Base-by-base conservation (phyloP, 2,797 vertebrate genomes). In the Phrynocephalus forsythii region DNA sequence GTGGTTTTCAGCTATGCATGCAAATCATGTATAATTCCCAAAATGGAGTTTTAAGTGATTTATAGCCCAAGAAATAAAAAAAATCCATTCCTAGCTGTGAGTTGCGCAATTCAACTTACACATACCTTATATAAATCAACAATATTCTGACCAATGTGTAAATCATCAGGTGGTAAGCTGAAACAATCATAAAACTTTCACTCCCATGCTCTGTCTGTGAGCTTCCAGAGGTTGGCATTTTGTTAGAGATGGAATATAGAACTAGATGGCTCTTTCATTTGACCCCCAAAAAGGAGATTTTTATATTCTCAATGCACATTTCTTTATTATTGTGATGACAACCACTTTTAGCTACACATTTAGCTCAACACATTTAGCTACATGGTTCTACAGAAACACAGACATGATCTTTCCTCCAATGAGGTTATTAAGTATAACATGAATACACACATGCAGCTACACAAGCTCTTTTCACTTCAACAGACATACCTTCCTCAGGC, bases 401-500 rank as follows among this genome's bases (percentile, higher is more conserved):
- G 69, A 77, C 0, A 66, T 87, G 28, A 28, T 83, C 76, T 82
- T 84, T 66, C 33, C 84, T 82, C 30, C 72, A 71, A 44, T 48
- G 15, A 24, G n/a, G 52, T 81, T 6, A 71, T 3, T 52, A 79
- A 76, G 24, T 73, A 48, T 80, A 88, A 11, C 30, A 24, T n/a
- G 63, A 69, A n/a, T 9, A 73, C 60, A 33, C 11, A 56, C 92
- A 82, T 92, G 87, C 85, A 7, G 85, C 84, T 90, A 86, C 68
- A 30, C 18, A 6, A n/a, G 22, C 71, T 66, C 7, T 50, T 83
- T 22, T 50, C 0, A 20, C 28, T 66, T 81, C 44, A 15, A 82
- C 20, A 22, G 66, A 95, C 98, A 44, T 98, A 99, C 99, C 99
- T 98, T 99, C 98, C 90, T 98, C 98, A 92, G 97, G 95, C 96